Evolutionary conservation across 2,113 vertebrate genomes (phyloP), one percentile per base, ranked within the genome.

Genomic region (Jacana jacana): DNA sequence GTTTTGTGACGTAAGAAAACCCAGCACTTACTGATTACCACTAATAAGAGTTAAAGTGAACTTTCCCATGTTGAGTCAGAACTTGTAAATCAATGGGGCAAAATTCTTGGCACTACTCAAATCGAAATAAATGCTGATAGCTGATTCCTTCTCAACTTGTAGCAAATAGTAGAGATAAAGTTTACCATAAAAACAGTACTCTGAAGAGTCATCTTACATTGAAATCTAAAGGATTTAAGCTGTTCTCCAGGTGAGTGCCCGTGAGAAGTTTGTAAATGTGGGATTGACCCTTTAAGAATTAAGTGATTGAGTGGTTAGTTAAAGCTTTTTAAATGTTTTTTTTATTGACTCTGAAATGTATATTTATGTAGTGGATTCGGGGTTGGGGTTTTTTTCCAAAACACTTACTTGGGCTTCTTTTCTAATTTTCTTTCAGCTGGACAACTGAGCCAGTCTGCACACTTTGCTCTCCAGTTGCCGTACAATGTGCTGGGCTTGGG

Each of bases 371-470:
- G 25, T 70, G 7, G 25, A 20, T 31, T 46, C 46, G 24, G 13
- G 4, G 3, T 49, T 64, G 22, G 7, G 5, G 27, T 55, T 55
- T 69, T 2, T 31, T 31, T 23, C 13, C 3, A 60, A 54, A 72
- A 49, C 35, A 37, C 44, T 63, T 8, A 14, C 15, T 20, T 11
- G 39, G 17, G 6, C 35, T 83, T 78, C 39, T 69, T 77, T 37
- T 84, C 13, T 71, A 9, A 61, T 91, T 93, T 55, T 40, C 22
- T 88, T 97, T 15, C 96, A 99, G 99, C 99, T 35, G 99, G 99
- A 60, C 99, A 99, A 95, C 98, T 99, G 64, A 99, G 99, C 97
- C 99, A 99, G 92, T 99, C 99, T 0, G 99, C 99, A 7, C 98
- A 99, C 93, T 98, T 99, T 83, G 98, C 99, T 86, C 99, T 99